Evolutionary conservation across 2,888 invertebrate species (phyloP).

Genomic region (Agelastica alni): DNA sequence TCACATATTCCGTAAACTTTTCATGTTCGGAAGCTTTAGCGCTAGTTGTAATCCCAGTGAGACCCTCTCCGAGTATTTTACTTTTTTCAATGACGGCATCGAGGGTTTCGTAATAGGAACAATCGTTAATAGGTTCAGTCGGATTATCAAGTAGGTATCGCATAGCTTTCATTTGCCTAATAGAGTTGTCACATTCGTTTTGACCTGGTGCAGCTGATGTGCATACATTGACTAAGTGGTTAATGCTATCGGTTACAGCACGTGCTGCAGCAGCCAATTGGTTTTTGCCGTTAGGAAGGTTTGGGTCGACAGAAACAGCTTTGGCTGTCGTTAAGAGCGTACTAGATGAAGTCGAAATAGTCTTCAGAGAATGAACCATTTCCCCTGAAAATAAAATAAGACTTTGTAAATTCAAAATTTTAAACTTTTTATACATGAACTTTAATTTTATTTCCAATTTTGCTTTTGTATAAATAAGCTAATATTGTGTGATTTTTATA

Average conservation of each 20-base stretch:
- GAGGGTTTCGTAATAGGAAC: constrained; percentile 91
- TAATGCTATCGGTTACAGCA: constrained; percentile 91
- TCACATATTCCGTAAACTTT: constrained; percentile 82
- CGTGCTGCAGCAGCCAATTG: constrained; percentile 85
- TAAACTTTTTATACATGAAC: too few relatives aligned
- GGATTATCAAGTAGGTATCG: constrained; percentile 83
- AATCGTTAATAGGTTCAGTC: constrained; percentile 83
- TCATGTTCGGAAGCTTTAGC: constrained; percentile 87
- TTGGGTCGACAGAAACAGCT: constrained; percentile 86
- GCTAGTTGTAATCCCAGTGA: constrained; percentile 92
- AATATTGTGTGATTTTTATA: too few relatives aligned
- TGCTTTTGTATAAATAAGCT: too few relatives aligned
- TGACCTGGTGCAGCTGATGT: constrained; percentile 90
- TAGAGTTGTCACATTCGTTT: constrained; percentile 95
- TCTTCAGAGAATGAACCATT: constrained; percentile 85
- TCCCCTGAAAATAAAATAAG: constrained; percentile 59
- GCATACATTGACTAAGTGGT: constrained; percentile 83
- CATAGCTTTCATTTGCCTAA: constrained; percentile 87
- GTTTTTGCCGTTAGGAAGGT: constrained; percentile 88
- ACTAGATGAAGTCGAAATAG: constrained; percentile 84
- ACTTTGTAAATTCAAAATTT: too few relatives aligned
- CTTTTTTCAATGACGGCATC: constrained; percentile 89
- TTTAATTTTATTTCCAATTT: too few relatives aligned
- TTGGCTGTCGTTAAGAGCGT: constrained; percentile 87
- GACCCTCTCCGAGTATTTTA: constrained; percentile 79